Percentiles rank a stretch among this genome's conserved stretches.
Evolutionary conservation across 2,888 invertebrate genomes (phyloP).

Genomic region (Leptarthrus brevirostris): DNA sequence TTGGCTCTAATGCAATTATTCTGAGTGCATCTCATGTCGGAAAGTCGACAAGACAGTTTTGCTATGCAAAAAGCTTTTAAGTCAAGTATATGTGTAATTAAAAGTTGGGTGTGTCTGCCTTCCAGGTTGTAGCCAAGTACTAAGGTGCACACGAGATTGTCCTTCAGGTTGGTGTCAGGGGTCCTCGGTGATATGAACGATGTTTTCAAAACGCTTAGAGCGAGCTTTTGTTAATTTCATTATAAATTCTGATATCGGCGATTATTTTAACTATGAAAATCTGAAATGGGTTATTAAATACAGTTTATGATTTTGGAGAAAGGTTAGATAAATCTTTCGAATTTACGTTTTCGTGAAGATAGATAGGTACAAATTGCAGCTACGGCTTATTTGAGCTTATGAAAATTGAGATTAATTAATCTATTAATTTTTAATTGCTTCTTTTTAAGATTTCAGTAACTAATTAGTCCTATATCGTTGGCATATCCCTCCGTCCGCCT

Average conservation of each 20-base stretch:
- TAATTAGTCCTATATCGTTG: no score
- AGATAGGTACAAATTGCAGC: no score
- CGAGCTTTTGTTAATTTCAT: constrained; percentile 23
- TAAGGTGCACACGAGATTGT: neutral
- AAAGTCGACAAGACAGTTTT: constrained; percentile 44
- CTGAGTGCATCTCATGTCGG: constrained; percentile 45
- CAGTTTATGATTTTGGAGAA: no score
- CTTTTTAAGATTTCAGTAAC: no score
- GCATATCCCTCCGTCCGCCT: no score
- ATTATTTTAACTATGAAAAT: no score
- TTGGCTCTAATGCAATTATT: constrained; percentile 45
- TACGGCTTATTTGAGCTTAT: no score
- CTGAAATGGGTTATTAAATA: no score
- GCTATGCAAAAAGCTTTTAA: constrained; percentile 47
- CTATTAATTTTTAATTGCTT: no score
- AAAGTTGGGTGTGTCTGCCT: constrained; percentile 35
- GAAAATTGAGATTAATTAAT: no score
- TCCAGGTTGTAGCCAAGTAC: neutral
- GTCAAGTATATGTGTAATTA: constrained; percentile 48
- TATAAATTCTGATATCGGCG: neutral
- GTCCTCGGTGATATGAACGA: neutral
- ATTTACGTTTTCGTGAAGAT: no score
- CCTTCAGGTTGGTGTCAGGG: neutral
- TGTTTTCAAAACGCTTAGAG: constrained; percentile 16
- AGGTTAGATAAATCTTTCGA: no score